These are phyloP conservation scores for Tapirus terrestris DNA, from an alignment of 2,113 vertebrate species.

Conservation along the genomic window DNA sequence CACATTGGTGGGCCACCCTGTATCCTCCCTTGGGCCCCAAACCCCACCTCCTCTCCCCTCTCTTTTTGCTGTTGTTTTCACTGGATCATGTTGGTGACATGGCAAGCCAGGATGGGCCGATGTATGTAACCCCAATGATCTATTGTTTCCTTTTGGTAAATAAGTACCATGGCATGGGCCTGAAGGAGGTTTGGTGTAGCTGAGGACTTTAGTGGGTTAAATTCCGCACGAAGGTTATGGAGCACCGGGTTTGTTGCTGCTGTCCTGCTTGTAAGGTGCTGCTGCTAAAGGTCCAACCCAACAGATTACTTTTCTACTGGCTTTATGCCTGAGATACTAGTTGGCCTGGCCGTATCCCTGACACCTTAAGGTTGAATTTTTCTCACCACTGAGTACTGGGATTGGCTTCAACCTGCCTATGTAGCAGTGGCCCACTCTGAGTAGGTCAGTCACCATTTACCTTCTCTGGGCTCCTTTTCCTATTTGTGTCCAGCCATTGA, in stretches of 20 bases:
- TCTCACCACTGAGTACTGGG: background rate
- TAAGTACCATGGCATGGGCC: background rate
- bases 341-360: background rate
- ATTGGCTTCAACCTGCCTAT: background rate
- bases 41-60: fast-evolving
- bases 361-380: background rate
- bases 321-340: background rate
- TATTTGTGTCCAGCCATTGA: too few relatives aligned
- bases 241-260: background rate
- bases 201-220: background rate
- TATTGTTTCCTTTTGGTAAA: background rate
- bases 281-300: background rate
- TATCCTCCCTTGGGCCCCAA: background rate
- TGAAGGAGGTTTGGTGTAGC: background rate
- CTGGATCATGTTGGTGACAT: background rate
- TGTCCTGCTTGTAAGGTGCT: background rate
- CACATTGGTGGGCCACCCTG: background rate
- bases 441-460: background rate
- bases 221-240: background rate
- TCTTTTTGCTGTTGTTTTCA: background rate
- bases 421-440: background rate
- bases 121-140: too few relatives aligned
- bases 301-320: background rate
- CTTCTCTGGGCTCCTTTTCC: background rate
- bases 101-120: background rate